A percentile compares a stretch with the other conserved stretches of the same genome.
Conservation (phyloP, 1,140 invertebrate species). For the Bombus ignitus region DNA sequence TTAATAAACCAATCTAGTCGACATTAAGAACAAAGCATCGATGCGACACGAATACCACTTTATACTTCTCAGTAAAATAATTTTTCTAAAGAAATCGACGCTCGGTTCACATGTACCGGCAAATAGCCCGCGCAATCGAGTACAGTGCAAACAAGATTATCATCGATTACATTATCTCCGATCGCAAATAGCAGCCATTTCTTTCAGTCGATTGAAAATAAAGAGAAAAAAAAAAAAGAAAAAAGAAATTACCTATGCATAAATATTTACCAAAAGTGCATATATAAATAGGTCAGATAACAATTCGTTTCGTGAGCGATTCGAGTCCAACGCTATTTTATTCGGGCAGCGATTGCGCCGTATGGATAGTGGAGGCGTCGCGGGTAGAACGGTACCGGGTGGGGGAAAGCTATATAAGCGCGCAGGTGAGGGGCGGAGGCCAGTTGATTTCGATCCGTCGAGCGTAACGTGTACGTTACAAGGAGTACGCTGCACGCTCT, state of each 20-base stretch:
- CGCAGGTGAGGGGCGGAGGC: slow-evolving; percentile 79
- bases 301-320: slow-evolving; percentile 40
- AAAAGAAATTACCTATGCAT: not conserved
- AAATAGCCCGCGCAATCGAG: not conserved
- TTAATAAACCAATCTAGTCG: not conserved
- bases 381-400: slow-evolving; percentile 50
- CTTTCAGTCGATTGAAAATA: not conserved
- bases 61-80: not conserved
- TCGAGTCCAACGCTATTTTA: slow-evolving; percentile 60
- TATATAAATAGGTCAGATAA: slow-evolving; percentile 40
- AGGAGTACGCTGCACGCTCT: not conserved
- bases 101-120: not conserved
- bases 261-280: slow-evolving; percentile 26
- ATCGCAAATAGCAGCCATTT: not conserved
- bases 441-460: slow-evolving; percentile 75
- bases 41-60: not conserved
- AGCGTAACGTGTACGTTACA: not conserved
- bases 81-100: not conserved
- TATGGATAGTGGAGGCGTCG: slow-evolving; percentile 59
- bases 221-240: too few relatives aligned
- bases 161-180: not conserved
- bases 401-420: slow-evolving; percentile 72
- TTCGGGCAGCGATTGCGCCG: slow-evolving; percentile 76
- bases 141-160: not conserved
- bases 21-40: not conserved